Percentiles rank a stretch among this genome's conserved stretches.
These are phyloP conservation scores for Circaetus cinerascens DNA, from an alignment of 2,113 vertebrate genomes.

Conservation along the genomic window DNA sequence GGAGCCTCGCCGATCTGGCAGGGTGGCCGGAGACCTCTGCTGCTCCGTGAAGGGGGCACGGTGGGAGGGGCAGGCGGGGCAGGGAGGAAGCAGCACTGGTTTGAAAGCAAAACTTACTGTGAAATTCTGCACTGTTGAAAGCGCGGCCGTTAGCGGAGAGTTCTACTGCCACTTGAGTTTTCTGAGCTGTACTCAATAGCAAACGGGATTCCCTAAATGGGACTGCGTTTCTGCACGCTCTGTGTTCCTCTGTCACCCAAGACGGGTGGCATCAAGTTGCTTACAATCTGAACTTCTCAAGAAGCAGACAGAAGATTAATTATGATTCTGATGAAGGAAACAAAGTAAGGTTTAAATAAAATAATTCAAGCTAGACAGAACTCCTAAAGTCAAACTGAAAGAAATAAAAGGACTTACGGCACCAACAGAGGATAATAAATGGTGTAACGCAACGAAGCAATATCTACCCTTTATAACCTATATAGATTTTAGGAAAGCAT, in stretches of 20 bases:
- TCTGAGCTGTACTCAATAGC: too few relatives aligned
- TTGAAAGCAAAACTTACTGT: not conserved
- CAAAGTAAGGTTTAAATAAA: not conserved
- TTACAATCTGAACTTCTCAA: not conserved
- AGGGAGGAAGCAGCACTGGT: too few relatives aligned
- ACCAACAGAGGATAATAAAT: not conserved
- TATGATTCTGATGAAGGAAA: not conserved
- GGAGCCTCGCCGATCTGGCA: fast-evolving
- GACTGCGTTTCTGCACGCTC: not conserved
- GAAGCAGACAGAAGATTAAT: not conserved
- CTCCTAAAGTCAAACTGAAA: not conserved
- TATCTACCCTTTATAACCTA: not conserved
- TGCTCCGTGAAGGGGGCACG: fast-evolving
- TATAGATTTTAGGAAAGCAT: not conserved
- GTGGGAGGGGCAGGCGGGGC: not conserved
- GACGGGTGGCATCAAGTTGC: not conserved
- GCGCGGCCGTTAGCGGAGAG: fast-evolving
- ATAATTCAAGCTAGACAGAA: not conserved
- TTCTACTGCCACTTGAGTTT: not conserved
- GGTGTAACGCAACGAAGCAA: not conserved
- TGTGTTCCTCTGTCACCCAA: not conserved
- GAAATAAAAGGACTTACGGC: not conserved
- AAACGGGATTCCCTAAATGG: not conserved
- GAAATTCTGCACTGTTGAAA: too few relatives aligned
- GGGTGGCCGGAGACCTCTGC: fast-evolving